These are phyloP conservation scores for Chelmon rostratus DNA, from an alignment of 2,797 vertebrate species.

Conservation along the genomic window DNA sequence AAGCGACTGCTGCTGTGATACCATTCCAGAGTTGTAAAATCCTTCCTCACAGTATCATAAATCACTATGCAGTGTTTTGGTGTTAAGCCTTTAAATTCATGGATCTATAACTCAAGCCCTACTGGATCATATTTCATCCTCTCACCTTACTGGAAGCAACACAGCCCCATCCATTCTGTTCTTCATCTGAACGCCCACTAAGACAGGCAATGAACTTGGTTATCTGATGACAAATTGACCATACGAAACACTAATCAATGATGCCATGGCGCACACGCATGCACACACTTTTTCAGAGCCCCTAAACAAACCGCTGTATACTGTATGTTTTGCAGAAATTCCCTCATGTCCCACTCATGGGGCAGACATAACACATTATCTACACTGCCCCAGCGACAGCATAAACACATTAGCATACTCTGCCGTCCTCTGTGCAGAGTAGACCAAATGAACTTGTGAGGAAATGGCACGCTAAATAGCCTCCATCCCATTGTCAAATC, in stretches of 20 bases:
- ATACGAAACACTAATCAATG: conserved; percentile 1
- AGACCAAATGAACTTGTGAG: conserved; percentile 41
- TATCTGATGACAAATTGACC: background rate
- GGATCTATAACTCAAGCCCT: conserved; percentile 10
- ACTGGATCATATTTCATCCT: conserved; percentile 18
- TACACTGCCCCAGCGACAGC: conserved; percentile 30
- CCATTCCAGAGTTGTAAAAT: conserved; percentile 3
- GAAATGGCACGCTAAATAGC: conserved; percentile 51
- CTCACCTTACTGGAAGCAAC: conserved; percentile 5
- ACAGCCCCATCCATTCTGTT: background rate
- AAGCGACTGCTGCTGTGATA: background rate
- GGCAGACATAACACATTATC: conserved; percentile 26
- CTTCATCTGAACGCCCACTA: background rate
- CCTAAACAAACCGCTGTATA: conserved; percentile 26
- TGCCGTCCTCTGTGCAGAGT: conserved; percentile 24
- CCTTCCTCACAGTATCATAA: background rate
- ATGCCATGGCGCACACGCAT: background rate
- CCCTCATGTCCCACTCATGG: conserved; percentile 14
- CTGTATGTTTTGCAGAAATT: conserved; percentile 34
- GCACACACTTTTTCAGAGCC: background rate
- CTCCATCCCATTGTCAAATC: conserved; percentile 62
- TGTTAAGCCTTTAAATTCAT: background rate
- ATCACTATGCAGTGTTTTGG: conserved; percentile 1
- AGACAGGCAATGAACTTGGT: background rate
- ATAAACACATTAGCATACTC: conserved; percentile 67